Conservation (phyloP, 37 sponge, comb jelly and placozoan genomes). For the Beroe forskalii region DNA sequence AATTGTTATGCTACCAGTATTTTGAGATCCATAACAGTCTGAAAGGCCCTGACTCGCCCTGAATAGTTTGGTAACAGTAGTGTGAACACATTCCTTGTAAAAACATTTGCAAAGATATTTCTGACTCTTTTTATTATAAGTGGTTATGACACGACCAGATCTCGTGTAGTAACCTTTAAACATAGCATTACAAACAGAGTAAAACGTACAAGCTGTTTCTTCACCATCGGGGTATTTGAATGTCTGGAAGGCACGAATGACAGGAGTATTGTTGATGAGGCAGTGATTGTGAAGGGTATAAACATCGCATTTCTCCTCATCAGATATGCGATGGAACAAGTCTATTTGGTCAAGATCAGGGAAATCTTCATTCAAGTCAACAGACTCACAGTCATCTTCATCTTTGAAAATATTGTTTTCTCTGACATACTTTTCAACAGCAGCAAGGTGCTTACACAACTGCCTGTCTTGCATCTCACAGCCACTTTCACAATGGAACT, state of each 20-base stretch:
- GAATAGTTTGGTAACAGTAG: slow-evolving; percentile 27
- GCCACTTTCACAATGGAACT: slow-evolving; percentile 62
- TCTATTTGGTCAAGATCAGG: slow-evolving; percentile 56
- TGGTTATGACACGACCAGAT: slow-evolving; percentile 54
- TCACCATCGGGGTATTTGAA: slow-evolving; percentile 60
- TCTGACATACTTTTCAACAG: slow-evolving; percentile 50
- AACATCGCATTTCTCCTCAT: slow-evolving; percentile 63
- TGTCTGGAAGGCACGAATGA: slow-evolving; percentile 46
- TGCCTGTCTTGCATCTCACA: slow-evolving; percentile 64
- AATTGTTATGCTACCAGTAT: slow-evolving; percentile 40
- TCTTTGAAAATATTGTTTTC: slow-evolving; percentile 45
- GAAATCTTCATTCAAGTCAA: slow-evolving; percentile 49
- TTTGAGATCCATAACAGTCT: slow-evolving; percentile 47
- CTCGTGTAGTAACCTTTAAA: slow-evolving; percentile 63
- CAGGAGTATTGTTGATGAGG: slow-evolving; percentile 54
- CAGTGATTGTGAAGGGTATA: slow-evolving; percentile 61
- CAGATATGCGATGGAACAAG: slow-evolving; percentile 41
- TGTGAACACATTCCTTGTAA: slow-evolving; percentile 62
- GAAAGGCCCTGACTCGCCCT: slow-evolving; percentile 24
- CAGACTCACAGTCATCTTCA: slow-evolving; percentile 34
- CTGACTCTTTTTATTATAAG: slow-evolving; percentile 52
- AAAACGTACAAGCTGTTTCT: slow-evolving; percentile 45
- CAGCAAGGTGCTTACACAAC: slow-evolving; percentile 60
- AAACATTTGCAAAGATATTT: slow-evolving; percentile 62
- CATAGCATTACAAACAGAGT: slow-evolving; percentile 63